A percentile compares a stretch with the other conserved stretches of the same genome.
Evolutionary conservation across 2,113 vertebrate species (phyloP).

Genomic region (Panthera leo): DNA sequence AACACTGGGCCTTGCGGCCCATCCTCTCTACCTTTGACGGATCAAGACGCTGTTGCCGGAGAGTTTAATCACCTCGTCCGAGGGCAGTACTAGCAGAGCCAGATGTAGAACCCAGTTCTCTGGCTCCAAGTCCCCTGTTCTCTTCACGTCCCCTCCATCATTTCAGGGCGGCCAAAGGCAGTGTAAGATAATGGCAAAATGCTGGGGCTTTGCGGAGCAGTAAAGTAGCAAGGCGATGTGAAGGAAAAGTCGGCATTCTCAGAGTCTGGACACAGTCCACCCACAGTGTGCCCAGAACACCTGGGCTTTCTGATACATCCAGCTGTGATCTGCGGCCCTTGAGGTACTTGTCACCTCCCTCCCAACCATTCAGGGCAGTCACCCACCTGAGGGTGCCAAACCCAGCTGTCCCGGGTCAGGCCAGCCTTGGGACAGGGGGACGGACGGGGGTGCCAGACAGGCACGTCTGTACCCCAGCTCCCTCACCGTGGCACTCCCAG

Average conservation of each 20-base stretch:
- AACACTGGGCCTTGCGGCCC: not conserved
- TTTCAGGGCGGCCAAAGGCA: not conserved
- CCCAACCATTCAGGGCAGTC: not conserved
- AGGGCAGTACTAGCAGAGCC: not conserved
- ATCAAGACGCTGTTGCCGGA: not conserved
- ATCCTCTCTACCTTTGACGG: not conserved
- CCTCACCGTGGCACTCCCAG: fast-evolving
- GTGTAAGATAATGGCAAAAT: not conserved
- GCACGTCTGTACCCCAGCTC: fast-evolving
- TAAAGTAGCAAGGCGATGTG: not conserved
- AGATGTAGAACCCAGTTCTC: not conserved
- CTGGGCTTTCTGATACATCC: not conserved
- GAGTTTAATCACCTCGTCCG: not conserved
- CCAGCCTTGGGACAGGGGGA: not conserved
- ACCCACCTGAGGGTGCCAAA: not conserved
- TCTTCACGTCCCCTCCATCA: not conserved
- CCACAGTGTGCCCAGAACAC: not conserved
- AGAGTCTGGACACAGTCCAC: not conserved
- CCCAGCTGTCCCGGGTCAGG: not conserved
- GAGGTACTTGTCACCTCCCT: not conserved
- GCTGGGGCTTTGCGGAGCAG: not conserved
- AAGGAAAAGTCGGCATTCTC: too few species aligned
- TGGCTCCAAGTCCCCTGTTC: not conserved
- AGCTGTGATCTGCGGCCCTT: not conserved
- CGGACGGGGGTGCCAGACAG: fast-evolving